Evolutionary conservation across 2,888 invertebrate genomes (phyloP).

Genomic region (Eupeodes luniger): DNA sequence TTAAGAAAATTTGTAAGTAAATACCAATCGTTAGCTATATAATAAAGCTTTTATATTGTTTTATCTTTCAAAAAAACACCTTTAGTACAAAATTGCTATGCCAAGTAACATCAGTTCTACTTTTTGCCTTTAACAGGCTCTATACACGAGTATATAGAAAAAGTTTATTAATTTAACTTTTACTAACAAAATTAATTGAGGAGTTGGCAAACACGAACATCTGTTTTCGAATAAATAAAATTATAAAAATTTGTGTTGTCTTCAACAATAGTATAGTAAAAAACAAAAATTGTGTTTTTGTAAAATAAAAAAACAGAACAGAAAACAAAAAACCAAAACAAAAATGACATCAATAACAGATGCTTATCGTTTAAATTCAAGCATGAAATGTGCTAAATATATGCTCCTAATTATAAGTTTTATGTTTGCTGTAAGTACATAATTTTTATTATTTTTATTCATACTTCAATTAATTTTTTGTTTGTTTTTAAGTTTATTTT

Average conservation of each 20-base stretch:
- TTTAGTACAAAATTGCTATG: too few relatives aligned
- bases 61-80: too few relatives aligned
- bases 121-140: too few relatives aligned
- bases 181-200: not conserved
- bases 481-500: too few relatives aligned
- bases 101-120: too few relatives aligned
- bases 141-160: too few relatives aligned
- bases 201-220: conserved; percentile 11
- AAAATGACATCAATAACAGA: conserved; percentile 78
- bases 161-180: not conserved
- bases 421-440: conserved; percentile 90
- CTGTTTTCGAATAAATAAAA: not conserved
- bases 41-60: too few relatives aligned
- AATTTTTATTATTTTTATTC: not conserved
- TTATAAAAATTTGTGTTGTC: not conserved
- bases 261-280: not conserved
- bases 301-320: not conserved
- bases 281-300: not conserved
- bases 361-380: conserved; percentile 85
- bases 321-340: conserved; percentile 16
- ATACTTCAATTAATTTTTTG: not conserved
- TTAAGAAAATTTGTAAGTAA: too few relatives aligned
- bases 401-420: conserved; percentile 90
- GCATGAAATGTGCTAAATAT: conserved; percentile 91
- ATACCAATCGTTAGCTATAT: too few relatives aligned